These are phyloP conservation scores for Sander lucioperca DNA, from an alignment of 2,113 vertebrate species.

Conservation along the genomic window DNA sequence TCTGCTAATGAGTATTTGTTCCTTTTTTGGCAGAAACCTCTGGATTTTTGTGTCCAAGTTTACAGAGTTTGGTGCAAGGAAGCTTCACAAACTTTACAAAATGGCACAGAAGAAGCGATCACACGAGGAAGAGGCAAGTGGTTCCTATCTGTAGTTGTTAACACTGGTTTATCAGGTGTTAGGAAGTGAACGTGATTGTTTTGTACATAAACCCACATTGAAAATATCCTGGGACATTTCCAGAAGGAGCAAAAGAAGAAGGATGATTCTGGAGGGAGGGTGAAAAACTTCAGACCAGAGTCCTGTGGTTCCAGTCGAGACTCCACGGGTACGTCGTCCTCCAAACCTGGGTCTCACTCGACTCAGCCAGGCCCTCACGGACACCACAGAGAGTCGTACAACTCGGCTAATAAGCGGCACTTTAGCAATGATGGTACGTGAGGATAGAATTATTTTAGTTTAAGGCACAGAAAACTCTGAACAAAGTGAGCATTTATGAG, in stretches of 20 bases:
- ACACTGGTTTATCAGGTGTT: neutral
- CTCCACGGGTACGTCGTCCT: conserved; percentile 84
- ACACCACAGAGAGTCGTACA: conserved; percentile 92
- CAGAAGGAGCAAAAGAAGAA: conserved; percentile 95
- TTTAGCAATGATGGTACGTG: conserved; percentile 91
- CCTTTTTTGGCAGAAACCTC: conserved; percentile 88
- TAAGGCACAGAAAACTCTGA: neutral
- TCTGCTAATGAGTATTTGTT: neutral
- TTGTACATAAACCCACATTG: neutral
- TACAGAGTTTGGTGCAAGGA: conserved; percentile 97
- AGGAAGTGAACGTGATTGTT: neutral
- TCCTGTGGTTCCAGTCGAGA: conserved; percentile 92
- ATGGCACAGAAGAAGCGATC: conserved; percentile 98
- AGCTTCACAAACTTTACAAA: conserved; percentile 98
- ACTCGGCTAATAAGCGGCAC: conserved; percentile 89
- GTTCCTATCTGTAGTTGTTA: neutral
- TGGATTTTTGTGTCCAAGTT: conserved; percentile 99
- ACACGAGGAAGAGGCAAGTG: conserved; percentile 93
- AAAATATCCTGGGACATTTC: conserved; percentile 13
- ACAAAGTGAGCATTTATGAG: neutral
- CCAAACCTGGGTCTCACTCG: conserved; percentile 85
- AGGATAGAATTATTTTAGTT: neutral
- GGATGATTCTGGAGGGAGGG: conserved; percentile 86
- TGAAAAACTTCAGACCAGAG: conserved; percentile 91
- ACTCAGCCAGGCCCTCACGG: conserved; percentile 84